Evolutionary conservation across 2,888 invertebrate species (phyloP).

Genomic region (Diploptera punctata): DNA sequence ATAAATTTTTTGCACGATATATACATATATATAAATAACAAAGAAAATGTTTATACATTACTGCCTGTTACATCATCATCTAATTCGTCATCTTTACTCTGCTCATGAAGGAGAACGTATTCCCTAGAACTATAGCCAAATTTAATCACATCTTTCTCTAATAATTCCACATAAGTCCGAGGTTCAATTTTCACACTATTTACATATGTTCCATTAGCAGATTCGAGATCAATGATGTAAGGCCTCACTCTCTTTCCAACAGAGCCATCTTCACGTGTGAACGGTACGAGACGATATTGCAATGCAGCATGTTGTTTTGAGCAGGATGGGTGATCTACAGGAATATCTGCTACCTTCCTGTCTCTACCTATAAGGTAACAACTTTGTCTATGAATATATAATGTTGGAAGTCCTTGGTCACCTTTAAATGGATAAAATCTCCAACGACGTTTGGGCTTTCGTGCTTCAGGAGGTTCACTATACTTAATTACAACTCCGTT

Average conservation of each 20-base stretch:
- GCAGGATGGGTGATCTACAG: constrained; percentile 98
- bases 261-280: constrained; percentile 77
- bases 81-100: constrained; percentile 80
- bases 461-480: constrained; percentile 94
- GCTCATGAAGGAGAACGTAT: constrained; percentile 94
- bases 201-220: constrained; percentile 95
- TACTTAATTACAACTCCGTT: constrained; percentile 98
- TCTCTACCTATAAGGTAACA: constrained; percentile 95
- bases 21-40: no score
- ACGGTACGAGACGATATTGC: constrained; percentile 91
- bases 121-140: constrained; percentile 94
- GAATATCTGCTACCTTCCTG: constrained; percentile 92
- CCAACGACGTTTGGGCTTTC: constrained; percentile 95
- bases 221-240: constrained; percentile 95
- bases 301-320: constrained; percentile 98
- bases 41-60: no score
- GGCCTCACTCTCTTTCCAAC: constrained; percentile 84
- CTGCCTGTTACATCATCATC: constrained; percentile 58
- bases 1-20: no score
- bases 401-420: constrained; percentile 88
- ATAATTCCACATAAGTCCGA: constrained; percentile 89
- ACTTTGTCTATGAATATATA: constrained; percentile 96
- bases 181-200: constrained; percentile 93
- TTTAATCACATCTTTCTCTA: constrained; percentile 96
- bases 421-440: constrained; percentile 95